phyloP scores from a whole-genome alignment of 2,797 vertebrate genomes.

The Mallotus villosus region DNA sequence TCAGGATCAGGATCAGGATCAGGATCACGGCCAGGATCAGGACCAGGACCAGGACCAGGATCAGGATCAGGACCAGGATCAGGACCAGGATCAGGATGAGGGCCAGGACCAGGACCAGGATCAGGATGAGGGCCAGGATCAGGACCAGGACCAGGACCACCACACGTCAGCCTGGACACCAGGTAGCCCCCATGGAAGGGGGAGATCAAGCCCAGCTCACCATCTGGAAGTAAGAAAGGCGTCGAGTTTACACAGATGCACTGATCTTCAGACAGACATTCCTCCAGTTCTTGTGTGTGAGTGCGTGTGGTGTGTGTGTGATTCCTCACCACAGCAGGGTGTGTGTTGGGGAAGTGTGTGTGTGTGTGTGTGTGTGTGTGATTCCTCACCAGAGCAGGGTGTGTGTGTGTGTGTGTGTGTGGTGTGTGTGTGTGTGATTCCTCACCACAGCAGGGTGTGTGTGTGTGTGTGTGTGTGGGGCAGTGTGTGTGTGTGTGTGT shows the following conservation, averaged over 20 bases:
- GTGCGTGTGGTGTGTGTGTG: conserved; percentile 1
- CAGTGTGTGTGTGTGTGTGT: conserved; percentile 51
- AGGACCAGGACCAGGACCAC: conserved; percentile 89
- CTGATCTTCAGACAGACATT: background rate
- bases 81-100: conserved; percentile 96
- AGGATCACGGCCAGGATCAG: conserved; percentile 97
- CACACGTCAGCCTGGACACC: conserved; percentile 86
- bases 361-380: background rate
- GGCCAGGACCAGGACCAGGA: conserved; percentile 92
- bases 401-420: conserved; percentile 70
- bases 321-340: conserved; percentile 82
- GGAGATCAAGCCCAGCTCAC: conserved; percentile 10
- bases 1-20: conserved; percentile 86
- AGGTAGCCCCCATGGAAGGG: conserved; percentile 84
- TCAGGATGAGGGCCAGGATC: too few species aligned
- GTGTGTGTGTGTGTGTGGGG: too few species aligned
- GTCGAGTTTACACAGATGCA: background rate
- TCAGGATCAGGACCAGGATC: conserved; percentile 87
- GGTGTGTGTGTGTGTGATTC: conserved; percentile 1
- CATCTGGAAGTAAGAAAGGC: background rate
- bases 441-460: conserved; percentile 86
- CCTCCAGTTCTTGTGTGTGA: background rate
- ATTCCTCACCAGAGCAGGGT: conserved; percentile 82
- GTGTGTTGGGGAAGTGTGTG: conserved; percentile 79
- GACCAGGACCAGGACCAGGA: conserved; percentile 91